Percentiles rank a stretch among this genome's conserved stretches.
Conservation (phyloP, 2,888 invertebrate genomes). For the Yponomeuta sedellus region DNA sequence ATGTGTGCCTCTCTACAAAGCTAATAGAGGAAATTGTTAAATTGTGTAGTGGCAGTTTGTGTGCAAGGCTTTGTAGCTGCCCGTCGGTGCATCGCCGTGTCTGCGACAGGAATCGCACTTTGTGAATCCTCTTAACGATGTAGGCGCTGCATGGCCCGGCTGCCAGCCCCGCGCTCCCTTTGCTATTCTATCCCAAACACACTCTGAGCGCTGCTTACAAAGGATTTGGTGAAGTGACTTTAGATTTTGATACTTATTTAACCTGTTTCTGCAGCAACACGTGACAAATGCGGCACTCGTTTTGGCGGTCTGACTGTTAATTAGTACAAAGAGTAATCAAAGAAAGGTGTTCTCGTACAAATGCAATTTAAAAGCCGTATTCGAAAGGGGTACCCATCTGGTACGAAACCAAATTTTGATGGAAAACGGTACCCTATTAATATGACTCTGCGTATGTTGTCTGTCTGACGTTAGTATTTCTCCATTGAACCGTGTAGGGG, state of each 20-base stretch:
- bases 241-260: neutral
- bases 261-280: no score
- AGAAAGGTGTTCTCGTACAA: no score
- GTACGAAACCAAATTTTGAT: no score
- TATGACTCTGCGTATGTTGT: no score
- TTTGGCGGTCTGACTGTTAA: no score
- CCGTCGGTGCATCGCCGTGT: neutral
- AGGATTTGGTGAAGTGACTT: neutral
- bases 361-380: no score
- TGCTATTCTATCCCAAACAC: neutral
- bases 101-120: neutral
- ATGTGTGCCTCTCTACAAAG: neutral
- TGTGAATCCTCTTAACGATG: conserved; percentile 3
- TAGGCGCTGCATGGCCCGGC: neutral
- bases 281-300: no score
- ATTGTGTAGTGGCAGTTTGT: neutral
- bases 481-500: no score
- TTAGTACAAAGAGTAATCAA: no score
- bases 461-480: no score
- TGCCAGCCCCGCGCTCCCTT: neutral
- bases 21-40: neutral
- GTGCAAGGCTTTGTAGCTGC: neutral
- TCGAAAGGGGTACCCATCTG: no score
- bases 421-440: no score
- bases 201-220: neutral